Percentiles rank a stretch among this genome's conserved stretches.
phyloP scores from a whole-genome alignment of 2,113 vertebrate genomes.

The Carassius gibelio region DNA sequence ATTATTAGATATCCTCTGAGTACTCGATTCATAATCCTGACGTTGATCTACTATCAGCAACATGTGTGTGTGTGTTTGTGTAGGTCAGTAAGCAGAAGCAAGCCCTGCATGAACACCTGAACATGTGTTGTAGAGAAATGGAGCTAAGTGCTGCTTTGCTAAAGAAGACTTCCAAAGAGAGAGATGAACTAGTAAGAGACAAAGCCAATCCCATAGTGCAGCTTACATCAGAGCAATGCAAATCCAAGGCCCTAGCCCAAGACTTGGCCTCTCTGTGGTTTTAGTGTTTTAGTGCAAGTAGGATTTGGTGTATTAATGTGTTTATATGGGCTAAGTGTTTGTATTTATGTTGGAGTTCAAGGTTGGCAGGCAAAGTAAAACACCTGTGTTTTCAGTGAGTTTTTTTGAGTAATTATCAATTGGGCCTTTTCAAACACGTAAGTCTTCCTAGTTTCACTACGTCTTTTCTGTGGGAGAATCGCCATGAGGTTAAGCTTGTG shows the following conservation, averaged over 20 bases:
- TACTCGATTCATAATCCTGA: conserved; percentile 34
- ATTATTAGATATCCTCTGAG: conserved; percentile 12
- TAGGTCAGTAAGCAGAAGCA: conserved; percentile 73
- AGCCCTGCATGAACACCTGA: conserved; percentile 72
- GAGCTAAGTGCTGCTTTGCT: conserved; percentile 69
- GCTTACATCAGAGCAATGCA: conserved; percentile 75
- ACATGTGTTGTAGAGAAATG: conserved; percentile 68
- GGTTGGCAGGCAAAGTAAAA: conserved; percentile 49
- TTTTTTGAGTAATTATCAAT: conserved; percentile 49
- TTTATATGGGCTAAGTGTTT: conserved; percentile 49
- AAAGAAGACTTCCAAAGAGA: conserved; percentile 65
- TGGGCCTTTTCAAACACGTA: conserved; percentile 50
- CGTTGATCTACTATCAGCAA: neutral
- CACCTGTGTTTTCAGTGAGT: conserved; percentile 42
- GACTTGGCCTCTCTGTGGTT: conserved; percentile 80
- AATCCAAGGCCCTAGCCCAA: conserved; percentile 70
- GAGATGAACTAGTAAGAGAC: conserved; percentile 75
- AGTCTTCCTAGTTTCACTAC: conserved; percentile 40
- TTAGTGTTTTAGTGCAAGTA: conserved; percentile 38
- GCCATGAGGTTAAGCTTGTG: conserved; percentile 7
- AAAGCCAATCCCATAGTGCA: conserved; percentile 74
- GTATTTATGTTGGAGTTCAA: conserved; percentile 50
- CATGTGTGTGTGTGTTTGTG: conserved; percentile 18
- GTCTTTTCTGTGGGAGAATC: conserved; percentile 35
- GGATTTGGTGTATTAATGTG: conserved; percentile 41